phyloP scores from a whole-genome alignment of 1,140 invertebrate genomes.

The Cyclina sinensis region DNA sequence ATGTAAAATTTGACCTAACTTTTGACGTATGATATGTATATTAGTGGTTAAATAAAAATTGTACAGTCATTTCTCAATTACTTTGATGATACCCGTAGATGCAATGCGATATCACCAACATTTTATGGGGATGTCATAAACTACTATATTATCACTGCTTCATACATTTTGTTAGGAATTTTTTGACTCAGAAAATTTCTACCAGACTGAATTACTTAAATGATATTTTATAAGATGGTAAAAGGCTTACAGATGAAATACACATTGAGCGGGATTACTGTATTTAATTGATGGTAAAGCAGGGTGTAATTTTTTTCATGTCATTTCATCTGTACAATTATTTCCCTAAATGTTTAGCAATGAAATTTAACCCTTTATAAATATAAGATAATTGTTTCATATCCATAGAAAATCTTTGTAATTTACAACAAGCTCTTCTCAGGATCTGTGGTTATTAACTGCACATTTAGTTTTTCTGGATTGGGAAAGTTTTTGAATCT shows the following conservation, averaged over 20 bases:
- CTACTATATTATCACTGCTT: conserved; percentile 1
- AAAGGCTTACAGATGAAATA: not conserved
- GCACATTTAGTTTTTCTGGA: no score
- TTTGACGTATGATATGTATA: conserved; percentile 16
- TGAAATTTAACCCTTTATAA: no score
- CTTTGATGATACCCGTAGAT: not conserved
- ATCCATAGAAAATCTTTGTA: no score
- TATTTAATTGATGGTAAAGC: not conserved
- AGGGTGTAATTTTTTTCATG: not conserved
- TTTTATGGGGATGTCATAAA: not conserved
- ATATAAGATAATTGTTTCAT: no score
- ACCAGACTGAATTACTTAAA: conserved; percentile 1
- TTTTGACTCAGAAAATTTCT: conserved; percentile 16
- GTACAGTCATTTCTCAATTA: conserved; percentile 42
- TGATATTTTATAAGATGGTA: not conserved
- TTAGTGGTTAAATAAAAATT: conserved; percentile 19
- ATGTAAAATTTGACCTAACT: not conserved
- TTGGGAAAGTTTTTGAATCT: not conserved
- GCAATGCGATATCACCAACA: not conserved
- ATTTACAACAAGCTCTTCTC: no score
- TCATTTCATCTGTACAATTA: not conserved
- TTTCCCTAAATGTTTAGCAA: no score
- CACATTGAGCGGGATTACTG: not conserved
- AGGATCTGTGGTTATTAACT: no score
- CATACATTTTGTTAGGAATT: not conserved